phyloP scores from a whole-genome alignment of 1,140 invertebrate species.

The Hylyphantes graminicola region DNA sequence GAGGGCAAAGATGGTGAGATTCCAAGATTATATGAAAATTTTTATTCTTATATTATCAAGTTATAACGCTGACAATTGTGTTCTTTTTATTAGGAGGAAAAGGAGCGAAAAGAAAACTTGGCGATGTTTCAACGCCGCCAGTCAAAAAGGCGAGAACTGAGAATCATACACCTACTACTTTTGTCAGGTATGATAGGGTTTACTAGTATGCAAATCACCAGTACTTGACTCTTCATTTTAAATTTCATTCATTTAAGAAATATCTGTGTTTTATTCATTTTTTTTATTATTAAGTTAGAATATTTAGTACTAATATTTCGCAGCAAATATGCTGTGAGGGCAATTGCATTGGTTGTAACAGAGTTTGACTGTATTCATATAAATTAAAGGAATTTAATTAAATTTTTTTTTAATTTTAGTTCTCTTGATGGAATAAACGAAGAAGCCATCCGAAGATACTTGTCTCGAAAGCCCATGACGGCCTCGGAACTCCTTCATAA shows the following conservation, averaged over 20 bases:
- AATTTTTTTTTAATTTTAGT: conserved; percentile 63
- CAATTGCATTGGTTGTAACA: no score
- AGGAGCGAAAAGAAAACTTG: conserved; percentile 32
- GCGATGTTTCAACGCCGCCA: conserved; percentile 64
- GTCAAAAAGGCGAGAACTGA: conserved; percentile 73
- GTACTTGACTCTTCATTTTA: no score
- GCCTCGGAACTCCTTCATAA: conserved; percentile 93
- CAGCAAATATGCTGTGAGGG: no score
- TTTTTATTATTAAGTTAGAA: no score
- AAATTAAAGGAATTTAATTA: no score
- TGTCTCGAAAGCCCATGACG: conserved; percentile 95
- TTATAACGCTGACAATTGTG: neutral
- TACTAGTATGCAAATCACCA: no score
- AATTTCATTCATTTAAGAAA: no score
- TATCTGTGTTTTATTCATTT: no score
- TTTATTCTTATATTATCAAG: no score
- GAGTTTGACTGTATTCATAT: no score
- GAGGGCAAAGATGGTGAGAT: conserved; percentile 43
- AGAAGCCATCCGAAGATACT: conserved; percentile 90
- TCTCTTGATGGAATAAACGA: conserved; percentile 92
- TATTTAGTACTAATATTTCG: no score
- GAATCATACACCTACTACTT: conserved; percentile 22
- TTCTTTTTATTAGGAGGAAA: conserved; percentile 22
- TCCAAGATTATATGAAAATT: no score
- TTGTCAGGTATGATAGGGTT: conserved; percentile 25